Base-by-base conservation (phyloP, 2,113 vertebrate genomes). In the Puma concolor region DNA sequence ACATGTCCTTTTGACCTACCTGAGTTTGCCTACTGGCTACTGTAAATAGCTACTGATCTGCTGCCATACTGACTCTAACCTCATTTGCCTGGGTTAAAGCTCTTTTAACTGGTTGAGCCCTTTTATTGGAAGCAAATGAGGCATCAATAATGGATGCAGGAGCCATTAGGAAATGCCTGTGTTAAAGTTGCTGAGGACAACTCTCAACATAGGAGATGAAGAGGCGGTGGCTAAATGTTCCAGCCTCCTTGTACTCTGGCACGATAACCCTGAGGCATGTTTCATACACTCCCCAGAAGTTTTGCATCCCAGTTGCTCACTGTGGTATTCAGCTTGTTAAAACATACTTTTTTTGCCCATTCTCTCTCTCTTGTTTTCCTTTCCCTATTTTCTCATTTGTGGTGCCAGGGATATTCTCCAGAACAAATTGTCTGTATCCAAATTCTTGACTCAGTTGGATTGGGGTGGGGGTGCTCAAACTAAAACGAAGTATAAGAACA, bases 311-410 rank as follows among this genome's bases (percentile, higher is more conserved):
- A 19, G 33, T 36, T 92, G 50, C 50, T 86, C 41, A 74, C 7
- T 3, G 48, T 80, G 38, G n/a, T 52, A 41, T 33, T 64, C 7
- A 36, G 11, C 29, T 94, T 74, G 3, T 63, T 48, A 87, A 79
- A 31, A 19, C 4, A 36, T 54, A 21, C 12, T 25, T 85, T 41
- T 50, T 6, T 79, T 36, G 23, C 19, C 29, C 16, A 8, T 86
- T 86, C n/a, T 94, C 5, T 80, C 52, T 66, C 80, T 29, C 48
- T 52, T 91, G 15, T 63, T 96, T 91, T 66, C 38, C 17, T 50
- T 93, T 85, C 13, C 27, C 8, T 81, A 9, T 38, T 95, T 64
- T 17, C 19, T 97, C 44, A 72, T 82, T 98, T 86, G 33, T 38
- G 29, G 29, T 77, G 17, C 33, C 44, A 72, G 12, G 52, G 50